phyloP scores from a whole-genome alignment of 2,113 vertebrate species.

The Tapirus terrestris region DNA sequence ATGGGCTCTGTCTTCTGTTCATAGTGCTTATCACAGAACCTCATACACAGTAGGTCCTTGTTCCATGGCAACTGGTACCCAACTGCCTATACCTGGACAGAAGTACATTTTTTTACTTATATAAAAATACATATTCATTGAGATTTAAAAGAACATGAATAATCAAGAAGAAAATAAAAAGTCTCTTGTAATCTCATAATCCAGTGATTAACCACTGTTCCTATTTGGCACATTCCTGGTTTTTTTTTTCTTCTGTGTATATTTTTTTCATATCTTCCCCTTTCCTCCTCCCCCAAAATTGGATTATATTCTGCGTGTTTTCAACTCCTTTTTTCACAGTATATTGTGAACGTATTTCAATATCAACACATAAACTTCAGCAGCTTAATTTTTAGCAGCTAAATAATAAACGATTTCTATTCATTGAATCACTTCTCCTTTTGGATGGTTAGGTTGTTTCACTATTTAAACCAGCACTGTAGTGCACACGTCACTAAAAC shows the following conservation, averaged over 20 bases:
- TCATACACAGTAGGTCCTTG: not conserved
- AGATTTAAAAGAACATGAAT: not conserved
- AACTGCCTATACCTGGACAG: not conserved
- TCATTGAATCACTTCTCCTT: not conserved
- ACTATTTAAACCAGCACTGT: not conserved
- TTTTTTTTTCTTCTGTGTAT: not conserved
- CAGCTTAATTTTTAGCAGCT: not conserved
- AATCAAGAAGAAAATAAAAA: constrained; percentile 9
- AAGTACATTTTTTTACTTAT: not conserved
- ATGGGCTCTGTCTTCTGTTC: not conserved
- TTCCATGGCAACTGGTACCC: not conserved
- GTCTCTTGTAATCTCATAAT: not conserved
- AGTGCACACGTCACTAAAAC: not conserved
- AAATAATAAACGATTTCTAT: not conserved
- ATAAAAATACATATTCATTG: constrained; percentile 4
- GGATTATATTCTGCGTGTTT: not conserved
- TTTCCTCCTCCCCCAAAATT: not conserved
- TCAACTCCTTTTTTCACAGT: not conserved
- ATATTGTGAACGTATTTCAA: not conserved
- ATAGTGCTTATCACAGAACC: not conserved
- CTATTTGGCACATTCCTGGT: not conserved
- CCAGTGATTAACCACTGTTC: not conserved
- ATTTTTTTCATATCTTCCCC: not conserved
- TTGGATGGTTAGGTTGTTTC: not conserved
- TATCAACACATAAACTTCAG: not conserved